phyloP scores from a whole-genome alignment of 2,113 vertebrate genomes.

The Oplegnathus fasciatus region DNA sequence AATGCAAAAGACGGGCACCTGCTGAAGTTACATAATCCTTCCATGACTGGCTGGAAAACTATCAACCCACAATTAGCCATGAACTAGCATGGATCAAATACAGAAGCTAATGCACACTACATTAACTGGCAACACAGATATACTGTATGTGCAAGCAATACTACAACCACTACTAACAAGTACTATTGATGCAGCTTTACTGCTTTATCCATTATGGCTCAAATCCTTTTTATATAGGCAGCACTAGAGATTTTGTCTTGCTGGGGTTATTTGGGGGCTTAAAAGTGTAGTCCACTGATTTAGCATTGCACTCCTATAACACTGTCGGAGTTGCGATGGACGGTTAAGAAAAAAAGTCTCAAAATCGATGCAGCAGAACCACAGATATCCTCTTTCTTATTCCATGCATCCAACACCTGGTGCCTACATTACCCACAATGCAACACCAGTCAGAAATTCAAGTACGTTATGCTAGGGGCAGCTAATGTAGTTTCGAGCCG shows the following conservation, averaged over 20 bases:
- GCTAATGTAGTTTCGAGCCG: not conserved
- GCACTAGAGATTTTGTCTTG: not conserved
- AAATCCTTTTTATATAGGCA: not conserved
- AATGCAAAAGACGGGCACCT: constrained; percentile 22
- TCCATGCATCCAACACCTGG: not conserved
- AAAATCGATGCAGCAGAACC: not conserved
- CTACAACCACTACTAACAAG: too few species aligned
- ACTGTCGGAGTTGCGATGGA: too few species aligned
- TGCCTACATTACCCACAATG: not conserved
- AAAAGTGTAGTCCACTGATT: not conserved
- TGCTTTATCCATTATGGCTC: not conserved
- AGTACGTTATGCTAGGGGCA: not conserved
- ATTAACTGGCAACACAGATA: not conserved
- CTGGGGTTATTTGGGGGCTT: not conserved
- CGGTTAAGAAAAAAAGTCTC: not conserved
- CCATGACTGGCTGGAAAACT: not conserved
- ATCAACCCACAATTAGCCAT: not conserved
- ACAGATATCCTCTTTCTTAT: not conserved
- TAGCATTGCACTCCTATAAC: not conserved
- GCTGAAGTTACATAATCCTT: not conserved
- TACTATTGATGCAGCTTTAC: not conserved
- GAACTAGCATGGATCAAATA: not conserved
- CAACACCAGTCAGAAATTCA: not conserved
- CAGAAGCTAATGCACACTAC: not conserved
- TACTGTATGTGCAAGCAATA: not conserved